Base-by-base conservation (phyloP, 1,140 invertebrate genomes). In the Cardiocondyla obscurior region DNA sequence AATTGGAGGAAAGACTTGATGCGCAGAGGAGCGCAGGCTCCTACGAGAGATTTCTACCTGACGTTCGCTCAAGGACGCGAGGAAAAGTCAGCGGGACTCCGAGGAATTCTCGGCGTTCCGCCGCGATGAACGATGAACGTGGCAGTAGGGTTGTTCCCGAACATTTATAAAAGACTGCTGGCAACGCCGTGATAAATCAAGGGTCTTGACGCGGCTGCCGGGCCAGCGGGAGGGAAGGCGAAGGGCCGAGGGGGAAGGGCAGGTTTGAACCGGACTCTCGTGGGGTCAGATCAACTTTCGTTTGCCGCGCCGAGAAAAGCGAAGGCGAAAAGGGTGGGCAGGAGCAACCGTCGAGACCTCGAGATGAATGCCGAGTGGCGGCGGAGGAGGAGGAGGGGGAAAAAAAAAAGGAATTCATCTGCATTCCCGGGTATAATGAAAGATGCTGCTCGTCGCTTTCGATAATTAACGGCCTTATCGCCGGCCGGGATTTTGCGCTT, bases 151-250 rank as follows among this genome's bases (percentile, higher is more conserved):
- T 88, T 89, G 89, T 90, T 91, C 83, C 85, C 82, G 74, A 87
- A 90, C 91, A 90, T 90, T 90, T 91, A 89, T 90, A 91, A 91
- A 87, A 88, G 64, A 65, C 60, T 88, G 79, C 87, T 72, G 85
- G 83, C 86, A 88, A 85, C 79, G 72, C 79, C 81, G 70, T 77
- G 90, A 92, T 93, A 92, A 93, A 92, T 93, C 90, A 92, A 89
- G 85, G 44, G n/a, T 25, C 16, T 74, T 30, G 39, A 30, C 81
- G 76, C 39, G 19, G 44, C 74, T 44, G 81, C 33, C 33, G 19
- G 39, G 70, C 10, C n/a, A 42, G 25, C 39, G 25, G 46, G 51
- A 33, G 51, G 73, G 42, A 16, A 39, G 70, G 10, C 19, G 3
- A 12, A 10, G n/a, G 46, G 39, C 1, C 1, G 39, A 16, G 42